Percentiles rank a stretch among this genome's conserved stretches.
phyloP scores from a whole-genome alignment of 2,888 invertebrate species.

The Chrysina gloriosa region DNA sequence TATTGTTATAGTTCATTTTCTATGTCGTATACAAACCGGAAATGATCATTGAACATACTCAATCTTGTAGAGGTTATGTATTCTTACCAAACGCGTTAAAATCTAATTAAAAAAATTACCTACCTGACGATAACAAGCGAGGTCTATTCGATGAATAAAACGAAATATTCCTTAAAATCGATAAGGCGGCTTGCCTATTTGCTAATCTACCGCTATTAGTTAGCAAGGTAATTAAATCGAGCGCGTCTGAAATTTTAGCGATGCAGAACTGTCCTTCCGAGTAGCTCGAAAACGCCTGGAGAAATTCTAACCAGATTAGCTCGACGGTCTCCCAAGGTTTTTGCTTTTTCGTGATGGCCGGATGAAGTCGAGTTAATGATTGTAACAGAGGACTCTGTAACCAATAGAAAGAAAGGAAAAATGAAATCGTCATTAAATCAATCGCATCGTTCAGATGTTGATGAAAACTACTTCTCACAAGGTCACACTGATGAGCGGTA shows the following conservation, averaged over 20 bases:
- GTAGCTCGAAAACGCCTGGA: slow-evolving; percentile 67
- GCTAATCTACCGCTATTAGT: slow-evolving; percentile 52
- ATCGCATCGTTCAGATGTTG: background rate
- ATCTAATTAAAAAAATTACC: too few species aligned
- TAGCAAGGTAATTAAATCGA: slow-evolving; percentile 61
- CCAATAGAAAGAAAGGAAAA: background rate
- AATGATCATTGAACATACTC: too few species aligned
- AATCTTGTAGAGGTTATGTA: too few species aligned
- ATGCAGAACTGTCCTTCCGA: slow-evolving; percentile 69
- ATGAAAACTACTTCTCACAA: too few species aligned
- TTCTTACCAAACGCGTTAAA: too few species aligned
- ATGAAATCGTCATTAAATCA: too few species aligned
- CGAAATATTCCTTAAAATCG: slow-evolving; percentile 69
- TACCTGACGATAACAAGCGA: slow-evolving; percentile 67
- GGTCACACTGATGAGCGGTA: too few species aligned
- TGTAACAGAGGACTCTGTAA: slow-evolving; percentile 67
- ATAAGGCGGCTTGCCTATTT: slow-evolving; percentile 63
- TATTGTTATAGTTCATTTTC: too few species aligned
- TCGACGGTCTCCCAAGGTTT: slow-evolving; percentile 69
- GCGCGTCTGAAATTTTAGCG: slow-evolving; percentile 64
- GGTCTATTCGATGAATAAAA: slow-evolving; percentile 69
- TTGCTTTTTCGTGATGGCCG: slow-evolving; percentile 66
- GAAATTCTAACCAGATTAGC: slow-evolving; percentile 67
- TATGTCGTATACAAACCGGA: too few species aligned
- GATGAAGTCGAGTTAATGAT: slow-evolving; percentile 66